Evolutionary conservation across 2,888 invertebrate species (phyloP).

Genomic region (Mongoloraphidia duomilia): DNA sequence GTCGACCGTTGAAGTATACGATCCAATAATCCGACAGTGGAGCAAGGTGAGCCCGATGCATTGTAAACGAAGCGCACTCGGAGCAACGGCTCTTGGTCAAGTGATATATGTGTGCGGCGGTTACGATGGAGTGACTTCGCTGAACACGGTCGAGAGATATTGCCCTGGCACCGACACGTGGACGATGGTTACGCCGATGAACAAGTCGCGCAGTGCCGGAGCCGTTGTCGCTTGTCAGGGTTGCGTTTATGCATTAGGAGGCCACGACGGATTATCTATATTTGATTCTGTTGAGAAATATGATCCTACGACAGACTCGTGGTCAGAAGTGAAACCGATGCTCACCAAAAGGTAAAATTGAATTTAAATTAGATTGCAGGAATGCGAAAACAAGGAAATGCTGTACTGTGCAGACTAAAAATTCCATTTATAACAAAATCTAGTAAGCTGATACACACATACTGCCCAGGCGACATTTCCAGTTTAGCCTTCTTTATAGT

Average conservation of each 20-base stretch:
- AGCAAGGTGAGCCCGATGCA: conserved; percentile 64
- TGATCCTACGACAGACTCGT: conserved; percentile 55
- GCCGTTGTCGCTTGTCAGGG: conserved; percentile 34
- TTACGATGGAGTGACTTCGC: conserved; percentile 70
- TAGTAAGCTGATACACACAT: no score
- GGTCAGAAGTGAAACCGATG: conserved; percentile 68
- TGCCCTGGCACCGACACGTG: conserved; percentile 58
- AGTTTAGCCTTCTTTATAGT: no score
- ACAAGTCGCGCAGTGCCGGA: conserved; percentile 38
- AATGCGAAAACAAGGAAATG: no score
- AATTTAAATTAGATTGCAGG: no score
- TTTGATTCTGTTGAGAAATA: conserved; percentile 76
- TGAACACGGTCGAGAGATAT: conserved; percentile 72
- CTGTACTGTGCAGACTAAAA: no score
- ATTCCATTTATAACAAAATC: no score
- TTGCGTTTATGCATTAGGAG: conserved; percentile 68
- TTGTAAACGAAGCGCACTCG: conserved; percentile 66
- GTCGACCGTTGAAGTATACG: conserved; percentile 72
- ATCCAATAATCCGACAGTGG: conserved; percentile 59
- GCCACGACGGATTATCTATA: conserved; percentile 77
- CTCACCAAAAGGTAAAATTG: conserved; percentile 41
- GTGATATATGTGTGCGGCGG: conserved; percentile 74
- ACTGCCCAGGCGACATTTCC: no score
- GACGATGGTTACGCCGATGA: conserved; percentile 59
- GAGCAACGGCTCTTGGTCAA: conserved; percentile 65